phyloP scores from a whole-genome alignment of 2,888 invertebrate genomes.

The Epiblema foenella region DNA sequence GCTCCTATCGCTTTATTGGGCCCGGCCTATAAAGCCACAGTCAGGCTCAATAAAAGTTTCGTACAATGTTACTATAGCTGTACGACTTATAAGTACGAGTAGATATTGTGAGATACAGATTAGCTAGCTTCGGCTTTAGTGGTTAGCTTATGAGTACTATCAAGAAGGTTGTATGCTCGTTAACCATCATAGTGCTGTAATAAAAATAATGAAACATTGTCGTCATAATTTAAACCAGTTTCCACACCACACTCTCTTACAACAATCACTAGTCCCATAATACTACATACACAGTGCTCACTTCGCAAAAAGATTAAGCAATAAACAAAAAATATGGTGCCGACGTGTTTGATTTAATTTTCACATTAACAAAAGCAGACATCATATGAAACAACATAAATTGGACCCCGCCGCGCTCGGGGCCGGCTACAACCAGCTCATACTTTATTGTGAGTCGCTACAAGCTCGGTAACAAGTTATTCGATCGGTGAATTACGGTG shows the following conservation, averaged over 20 bases:
- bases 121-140: too few relatives aligned
- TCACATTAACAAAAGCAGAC: conserved; percentile 81
- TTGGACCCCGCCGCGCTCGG: conserved; percentile 73
- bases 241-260: neutral
- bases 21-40: too few relatives aligned
- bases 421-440: conserved; percentile 61
- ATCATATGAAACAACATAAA: conserved; percentile 78
- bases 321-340: conserved; percentile 44
- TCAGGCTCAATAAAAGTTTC: too few relatives aligned
- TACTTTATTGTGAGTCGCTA: conserved; percentile 75
- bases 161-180: too few relatives aligned
- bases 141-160: too few relatives aligned
- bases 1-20: too few relatives aligned
- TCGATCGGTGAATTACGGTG: conserved; percentile 71
- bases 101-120: too few relatives aligned
- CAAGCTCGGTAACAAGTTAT: conserved; percentile 67
- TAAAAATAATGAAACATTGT: too few relatives aligned
- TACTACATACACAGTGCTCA: conserved; percentile 9
- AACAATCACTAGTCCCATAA: conserved; percentile 16
- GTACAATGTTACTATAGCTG: too few relatives aligned
- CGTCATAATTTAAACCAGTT: neutral
- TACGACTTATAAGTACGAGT: too few relatives aligned
- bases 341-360: conserved; percentile 71
- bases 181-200: too few relatives aligned
- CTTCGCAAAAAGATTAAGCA: conserved; percentile 43